Conservation (phyloP, 1,140 invertebrate species). For the Anagrus nilaparvatae region DNA sequence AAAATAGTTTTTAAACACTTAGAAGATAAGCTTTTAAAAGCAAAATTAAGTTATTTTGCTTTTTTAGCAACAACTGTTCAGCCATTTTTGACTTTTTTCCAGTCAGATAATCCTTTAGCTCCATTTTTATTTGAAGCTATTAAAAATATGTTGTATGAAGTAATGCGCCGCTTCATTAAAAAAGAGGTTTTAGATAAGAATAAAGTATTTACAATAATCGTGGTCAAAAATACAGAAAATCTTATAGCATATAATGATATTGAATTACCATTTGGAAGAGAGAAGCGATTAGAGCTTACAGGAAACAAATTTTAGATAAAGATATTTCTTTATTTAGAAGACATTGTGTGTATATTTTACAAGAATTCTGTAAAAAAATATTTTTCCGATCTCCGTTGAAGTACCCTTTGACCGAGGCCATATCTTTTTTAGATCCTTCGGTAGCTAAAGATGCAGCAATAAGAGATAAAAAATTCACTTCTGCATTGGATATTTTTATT, state of each 20-base stretch:
- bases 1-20: conserved; percentile 12
- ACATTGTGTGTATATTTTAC: not conserved
- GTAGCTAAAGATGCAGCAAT: too few relatives aligned
- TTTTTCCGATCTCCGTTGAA: not conserved
- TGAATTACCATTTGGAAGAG: too few relatives aligned
- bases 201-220: not conserved
- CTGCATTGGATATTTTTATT: not conserved
- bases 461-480: not conserved
- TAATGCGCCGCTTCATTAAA: too few relatives aligned
- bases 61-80: not conserved
- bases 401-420: not conserved
- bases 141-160: too few relatives aligned
- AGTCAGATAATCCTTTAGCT: too few relatives aligned
- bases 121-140: too few relatives aligned
- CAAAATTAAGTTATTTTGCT: not conserved
- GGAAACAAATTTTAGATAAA: too few relatives aligned
- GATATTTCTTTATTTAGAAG: too few relatives aligned
- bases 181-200: too few relatives aligned
- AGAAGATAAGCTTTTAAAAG: conserved; percentile 2
- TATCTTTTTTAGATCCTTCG: too few relatives aligned
- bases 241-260: too few relatives aligned
- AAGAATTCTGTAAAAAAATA: not conserved
- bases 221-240: not conserved
- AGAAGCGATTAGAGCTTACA: not conserved
- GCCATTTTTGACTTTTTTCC: too few relatives aligned